Base-by-base conservation (phyloP, 2,797 vertebrate genomes). In the Pelochelys cantorii region DNA sequence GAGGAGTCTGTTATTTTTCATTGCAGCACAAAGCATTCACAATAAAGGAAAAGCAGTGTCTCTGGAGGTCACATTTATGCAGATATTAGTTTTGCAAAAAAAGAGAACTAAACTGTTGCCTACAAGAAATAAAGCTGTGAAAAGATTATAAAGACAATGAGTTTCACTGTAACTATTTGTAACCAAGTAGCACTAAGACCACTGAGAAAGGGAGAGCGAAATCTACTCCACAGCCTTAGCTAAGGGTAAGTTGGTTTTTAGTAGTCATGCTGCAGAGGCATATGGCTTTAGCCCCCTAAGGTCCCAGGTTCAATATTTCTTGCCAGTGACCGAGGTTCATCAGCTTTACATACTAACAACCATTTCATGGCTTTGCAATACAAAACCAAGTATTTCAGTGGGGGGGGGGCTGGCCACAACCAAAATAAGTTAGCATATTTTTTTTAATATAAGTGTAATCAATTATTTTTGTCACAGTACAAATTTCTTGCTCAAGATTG, bases 41-140 rank as follows among this genome's bases (percentile, higher is more conserved):
- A 71, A 37, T 37, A 71, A 71, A 71, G 20, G 31, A 71, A 20
- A 8, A 37, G n/a, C 17, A 12, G 11, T 22, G 23, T 71, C 20
- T 71, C 34, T 81, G 53, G 59, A 3, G 56, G 25, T 10, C 1
- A 27, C 56, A 56, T 31, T 62, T 55, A 2, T n/a, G 7, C 54
- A 68, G 7, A 13, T 55, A 0, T 0, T 37, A 59, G 77, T 78
- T 77, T 77, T 83, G 77, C 88, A 57, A 48, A 62, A 71, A 89
- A 78, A 20, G n/a, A 83, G 0, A 4, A 55, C 14, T 60, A 31
- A 77, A 52, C 0, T 0, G 3, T 3, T 78, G 57, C 60, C 14
- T 31, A 14, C 88, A 83, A 48, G 4, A 14, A 42, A 14, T 27
- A 60, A 71, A 20, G 18, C 23, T 79, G 54, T n/a, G 34, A 7